A percentile compares a stretch with the other conserved stretches of the same genome.
phyloP scores from a whole-genome alignment of 2,797 vertebrate species.

The Cossypha heuglini region DNA sequence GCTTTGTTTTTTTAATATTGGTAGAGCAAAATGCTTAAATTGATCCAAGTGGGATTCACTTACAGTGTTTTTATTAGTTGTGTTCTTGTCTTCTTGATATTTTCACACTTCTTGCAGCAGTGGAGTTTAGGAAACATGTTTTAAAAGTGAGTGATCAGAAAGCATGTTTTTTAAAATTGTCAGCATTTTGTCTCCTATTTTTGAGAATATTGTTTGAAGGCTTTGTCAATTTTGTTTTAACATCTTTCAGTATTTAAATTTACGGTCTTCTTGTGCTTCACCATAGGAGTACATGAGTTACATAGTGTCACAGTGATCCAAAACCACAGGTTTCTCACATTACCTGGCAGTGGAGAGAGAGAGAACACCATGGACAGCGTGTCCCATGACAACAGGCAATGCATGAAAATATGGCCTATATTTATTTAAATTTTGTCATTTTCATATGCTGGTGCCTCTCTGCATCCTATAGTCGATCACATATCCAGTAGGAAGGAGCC shows the following conservation, averaged over 20 bases:
- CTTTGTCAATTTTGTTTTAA: not conserved
- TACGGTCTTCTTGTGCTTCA: not conserved
- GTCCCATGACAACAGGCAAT: not conserved
- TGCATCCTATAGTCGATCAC: accelerated
- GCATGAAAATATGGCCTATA: not conserved
- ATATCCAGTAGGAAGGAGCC: not conserved
- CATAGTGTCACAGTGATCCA: not conserved
- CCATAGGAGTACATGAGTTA: not conserved
- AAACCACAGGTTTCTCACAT: not conserved
- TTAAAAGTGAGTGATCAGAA: not conserved
- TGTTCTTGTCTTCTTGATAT: not conserved
- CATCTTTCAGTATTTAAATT: not conserved
- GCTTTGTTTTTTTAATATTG: not conserved
- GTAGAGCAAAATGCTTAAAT: not conserved
- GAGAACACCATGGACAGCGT: not conserved
- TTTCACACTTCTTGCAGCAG: not conserved
- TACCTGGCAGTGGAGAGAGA: not conserved
- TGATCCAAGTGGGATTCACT: not conserved
- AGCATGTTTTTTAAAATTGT: not conserved
- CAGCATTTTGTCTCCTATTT: not conserved
- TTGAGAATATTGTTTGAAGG: not conserved
- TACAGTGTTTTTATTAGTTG: not conserved
- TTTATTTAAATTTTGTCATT: not conserved
- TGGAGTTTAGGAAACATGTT: not conserved
- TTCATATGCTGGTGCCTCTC: not conserved